Percentiles rank a stretch among this genome's conserved stretches.
Evolutionary conservation across 2,797 vertebrate genomes (phyloP).

Genomic region (Scolopax rusticola): DNA sequence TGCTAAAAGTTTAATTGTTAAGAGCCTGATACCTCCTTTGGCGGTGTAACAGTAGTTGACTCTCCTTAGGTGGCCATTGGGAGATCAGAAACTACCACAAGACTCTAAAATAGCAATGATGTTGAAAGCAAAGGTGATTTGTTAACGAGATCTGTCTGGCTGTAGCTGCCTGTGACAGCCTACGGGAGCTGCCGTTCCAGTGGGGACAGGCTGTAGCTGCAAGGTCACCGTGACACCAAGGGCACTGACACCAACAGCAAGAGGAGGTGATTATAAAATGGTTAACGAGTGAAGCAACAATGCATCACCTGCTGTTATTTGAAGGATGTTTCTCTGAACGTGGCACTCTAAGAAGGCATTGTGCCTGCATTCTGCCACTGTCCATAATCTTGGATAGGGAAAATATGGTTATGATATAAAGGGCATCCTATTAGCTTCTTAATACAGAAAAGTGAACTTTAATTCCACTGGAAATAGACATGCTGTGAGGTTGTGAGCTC

Average conservation of each 20-base stretch:
- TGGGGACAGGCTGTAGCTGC: not conserved
- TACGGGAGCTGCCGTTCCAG: not conserved
- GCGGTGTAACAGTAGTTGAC: not conserved
- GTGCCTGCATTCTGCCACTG: not conserved
- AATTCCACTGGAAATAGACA: not conserved
- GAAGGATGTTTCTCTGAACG: not conserved
- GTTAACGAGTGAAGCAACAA: not conserved
- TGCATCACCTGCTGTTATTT: not conserved
- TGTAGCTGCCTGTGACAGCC: not conserved
- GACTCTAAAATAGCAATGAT: not conserved
- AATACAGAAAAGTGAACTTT: not conserved
- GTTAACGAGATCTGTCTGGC: not conserved
- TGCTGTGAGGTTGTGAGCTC: not conserved
- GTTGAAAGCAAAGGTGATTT: not conserved
- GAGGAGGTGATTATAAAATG: not conserved
- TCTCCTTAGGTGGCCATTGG: not conserved
- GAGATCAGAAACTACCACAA: not conserved
- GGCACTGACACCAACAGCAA: not conserved
- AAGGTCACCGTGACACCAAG: accelerated
- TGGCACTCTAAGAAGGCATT: not conserved
- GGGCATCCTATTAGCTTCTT: not conserved
- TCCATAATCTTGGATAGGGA: not conserved
- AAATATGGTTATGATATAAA: not conserved
- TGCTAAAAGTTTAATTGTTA: not conserved
- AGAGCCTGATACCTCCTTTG: not conserved